Base-by-base conservation (phyloP, 2,888 invertebrate genomes). In the Drosophila crucigera region DNA sequence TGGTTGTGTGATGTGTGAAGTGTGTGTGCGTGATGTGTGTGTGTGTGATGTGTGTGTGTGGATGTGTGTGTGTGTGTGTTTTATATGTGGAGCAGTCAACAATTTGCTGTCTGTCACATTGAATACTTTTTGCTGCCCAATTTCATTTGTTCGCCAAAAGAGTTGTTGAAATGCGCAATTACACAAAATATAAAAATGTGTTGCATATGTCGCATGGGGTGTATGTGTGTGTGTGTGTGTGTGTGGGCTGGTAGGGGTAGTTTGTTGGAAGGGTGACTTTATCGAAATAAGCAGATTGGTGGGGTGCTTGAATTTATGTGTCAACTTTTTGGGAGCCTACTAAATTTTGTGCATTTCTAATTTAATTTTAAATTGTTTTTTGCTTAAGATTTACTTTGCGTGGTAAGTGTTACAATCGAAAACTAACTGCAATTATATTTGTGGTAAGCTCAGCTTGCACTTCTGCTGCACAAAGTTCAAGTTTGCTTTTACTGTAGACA, bases 101-200 rank as follows among this genome's bases (percentile, higher is more conserved):
- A 75, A 64, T 78, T 73, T 55, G 66, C 47, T 68, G 64, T 28
- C 63, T 76, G 80, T 62, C 83, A 76, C 65, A 65, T 68, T 75
- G 65, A 74, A 79, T 66, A 53, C 52, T 62, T 50, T 56, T 53
- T 41, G 43, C 49, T 50, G 35, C 47, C 65, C 53, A 78, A 62
- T 67, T 65, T 77, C 73, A 82, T 78, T 69, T 67, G 73, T 61
- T 62, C 59, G 50, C 65, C 65, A 63, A 72, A 58, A 67, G 72
- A 76, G 84, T 80, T 76, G 69, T 70, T 83, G 73, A 81, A 77
- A 73, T 68, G 56, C 70, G 76, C 62, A 76, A 76, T 80, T 76
- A 67, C 58, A 58, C 25, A 67, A 52, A 58, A 71, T 65, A 58
- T 59, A 61, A 75, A 79, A 75, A 22, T 65, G 33, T 68, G 43